Conservation (phyloP, 2,797 vertebrate species). For the Pygocentrus nattereri region DNA sequence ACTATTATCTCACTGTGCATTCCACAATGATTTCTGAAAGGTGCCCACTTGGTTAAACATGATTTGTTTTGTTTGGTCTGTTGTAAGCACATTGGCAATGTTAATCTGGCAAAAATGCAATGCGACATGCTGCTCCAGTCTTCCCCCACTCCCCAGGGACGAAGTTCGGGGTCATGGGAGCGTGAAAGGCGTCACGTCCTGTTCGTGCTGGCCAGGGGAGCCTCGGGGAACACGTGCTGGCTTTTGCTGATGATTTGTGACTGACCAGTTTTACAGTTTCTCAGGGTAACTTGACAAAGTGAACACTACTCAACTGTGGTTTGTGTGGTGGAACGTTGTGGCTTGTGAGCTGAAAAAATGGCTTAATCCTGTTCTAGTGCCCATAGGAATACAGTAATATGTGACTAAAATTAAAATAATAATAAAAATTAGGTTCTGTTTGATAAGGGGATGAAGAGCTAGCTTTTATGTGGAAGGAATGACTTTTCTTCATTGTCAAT, state of each 20-base stretch:
- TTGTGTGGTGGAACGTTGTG: not conserved
- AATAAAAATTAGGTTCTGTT: too few relatives aligned
- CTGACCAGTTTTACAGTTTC: constrained; percentile 59
- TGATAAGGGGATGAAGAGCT: too few relatives aligned
- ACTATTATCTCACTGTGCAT: not conserved
- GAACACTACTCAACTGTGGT: not conserved
- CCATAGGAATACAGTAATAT: too few relatives aligned
- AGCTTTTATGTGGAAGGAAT: too few relatives aligned
- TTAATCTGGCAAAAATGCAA: constrained; percentile 55
- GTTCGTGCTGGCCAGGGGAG: constrained; percentile 21
- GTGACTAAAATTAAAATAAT: too few relatives aligned
- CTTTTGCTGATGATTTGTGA: constrained; percentile 60
- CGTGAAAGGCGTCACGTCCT: constrained; percentile 38
- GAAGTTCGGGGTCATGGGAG: constrained; percentile 17
- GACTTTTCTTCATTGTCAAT: too few relatives aligned
- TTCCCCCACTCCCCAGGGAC: constrained; percentile 22
- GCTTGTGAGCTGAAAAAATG: too few relatives aligned
- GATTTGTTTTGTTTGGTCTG: constrained; percentile 33
- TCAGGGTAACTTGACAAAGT: not conserved
- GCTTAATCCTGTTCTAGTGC: too few relatives aligned
- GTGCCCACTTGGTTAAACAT: constrained; percentile 38
- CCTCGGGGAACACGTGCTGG: constrained; percentile 22
- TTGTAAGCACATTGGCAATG: constrained; percentile 48
- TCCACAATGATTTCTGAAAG: constrained; percentile 1
- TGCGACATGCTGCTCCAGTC: constrained; percentile 67